Evolutionary conservation across 2,797 vertebrate genomes (phyloP), one percentile per base, ranked within the genome.

Genomic region (Pteropus rufus): DNA sequence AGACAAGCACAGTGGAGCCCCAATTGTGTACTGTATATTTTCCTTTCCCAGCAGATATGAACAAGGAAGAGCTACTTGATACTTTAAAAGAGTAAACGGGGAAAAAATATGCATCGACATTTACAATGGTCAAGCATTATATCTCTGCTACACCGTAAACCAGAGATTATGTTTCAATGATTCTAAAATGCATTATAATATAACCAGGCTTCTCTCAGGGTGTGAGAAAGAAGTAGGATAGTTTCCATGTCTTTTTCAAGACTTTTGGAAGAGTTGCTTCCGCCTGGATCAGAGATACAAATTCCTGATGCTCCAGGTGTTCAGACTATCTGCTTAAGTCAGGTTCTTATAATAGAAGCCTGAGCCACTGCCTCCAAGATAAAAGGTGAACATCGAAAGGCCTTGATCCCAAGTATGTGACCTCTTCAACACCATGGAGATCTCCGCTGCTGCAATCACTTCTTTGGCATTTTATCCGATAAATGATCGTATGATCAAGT

Each of bases 71-170:
- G 67, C 82, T 95, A 88, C 93, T 96, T 97, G 94, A 96, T 97
- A 96, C 92, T 97, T 97, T 97, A 96, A 98, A 98, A 97, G 96
- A 96, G 93, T 97, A 98, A 98, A 97, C 81, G 96, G 94, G 96
- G 97, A 97, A 97, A 93, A 96, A 97, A 96, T 81, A 98, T 95
- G 93, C 96, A 97, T 89, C 96, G 95, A 95, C 97, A 96, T 97
- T 98, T 98, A 96, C 93, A 95, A 97, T 96, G 93, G 96, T 94
- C 97, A 97, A 92, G 88, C 90, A 88, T 97, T 96, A 96, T 97
- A 96, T 97, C 83, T 46, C 64, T 96, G 94, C 84, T 94, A 91
- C 77, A 56, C 80, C 90, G 95, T 97, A 98, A 98, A 97, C 97
- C 98, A 98, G 95, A 97, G 89, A 86, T 82, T 69, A 83, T 60